Conservation (phyloP, 2,113 vertebrate genomes). For the Cichladusa arquata region DNA sequence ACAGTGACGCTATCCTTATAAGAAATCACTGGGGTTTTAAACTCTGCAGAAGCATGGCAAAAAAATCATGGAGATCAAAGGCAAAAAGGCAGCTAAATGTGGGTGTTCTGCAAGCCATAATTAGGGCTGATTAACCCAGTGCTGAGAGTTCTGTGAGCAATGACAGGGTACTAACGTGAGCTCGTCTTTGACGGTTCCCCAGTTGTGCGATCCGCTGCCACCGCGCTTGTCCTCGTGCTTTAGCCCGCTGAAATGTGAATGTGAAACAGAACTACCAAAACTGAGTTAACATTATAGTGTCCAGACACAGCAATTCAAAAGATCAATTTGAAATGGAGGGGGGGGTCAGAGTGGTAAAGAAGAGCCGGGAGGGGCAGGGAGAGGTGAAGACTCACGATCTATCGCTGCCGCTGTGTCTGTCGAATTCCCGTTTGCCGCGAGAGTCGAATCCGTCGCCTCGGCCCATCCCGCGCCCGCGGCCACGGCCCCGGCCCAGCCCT, state of each 20-base stretch:
- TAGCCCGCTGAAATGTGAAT: conserved; percentile 91
- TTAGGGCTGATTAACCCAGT: not conserved
- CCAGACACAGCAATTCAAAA: conserved; percentile 58
- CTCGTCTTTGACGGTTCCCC: conserved; percentile 98
- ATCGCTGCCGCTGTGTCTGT: conserved; percentile 97
- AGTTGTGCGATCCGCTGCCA: conserved; percentile 97
- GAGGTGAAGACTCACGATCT: conserved; percentile 87
- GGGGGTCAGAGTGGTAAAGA: not conserved
- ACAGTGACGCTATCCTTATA: fast-evolving
- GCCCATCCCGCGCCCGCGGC: conserved; percentile 91
- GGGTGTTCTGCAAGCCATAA: not conserved
- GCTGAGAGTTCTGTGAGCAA: not conserved
- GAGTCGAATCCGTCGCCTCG: conserved; percentile 94
- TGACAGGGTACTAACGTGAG: conserved; percentile 82
- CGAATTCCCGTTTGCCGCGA: conserved; percentile 96
- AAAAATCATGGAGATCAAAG: not conserved
- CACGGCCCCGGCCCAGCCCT: conserved; percentile 85
- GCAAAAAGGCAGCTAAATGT: not conserved
- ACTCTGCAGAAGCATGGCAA: not conserved
- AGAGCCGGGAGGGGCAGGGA: not conserved
- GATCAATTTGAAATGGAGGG: not conserved
- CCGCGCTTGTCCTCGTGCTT: conserved; percentile 98
- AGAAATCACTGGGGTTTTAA: not conserved
- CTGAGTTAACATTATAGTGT: conserved; percentile 83
- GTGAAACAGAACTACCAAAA: conserved; percentile 89